Percentiles rank a stretch among this genome's conserved stretches.
phyloP scores from a whole-genome alignment of 2,797 vertebrate species.

The Smutsia gigantea region DNA sequence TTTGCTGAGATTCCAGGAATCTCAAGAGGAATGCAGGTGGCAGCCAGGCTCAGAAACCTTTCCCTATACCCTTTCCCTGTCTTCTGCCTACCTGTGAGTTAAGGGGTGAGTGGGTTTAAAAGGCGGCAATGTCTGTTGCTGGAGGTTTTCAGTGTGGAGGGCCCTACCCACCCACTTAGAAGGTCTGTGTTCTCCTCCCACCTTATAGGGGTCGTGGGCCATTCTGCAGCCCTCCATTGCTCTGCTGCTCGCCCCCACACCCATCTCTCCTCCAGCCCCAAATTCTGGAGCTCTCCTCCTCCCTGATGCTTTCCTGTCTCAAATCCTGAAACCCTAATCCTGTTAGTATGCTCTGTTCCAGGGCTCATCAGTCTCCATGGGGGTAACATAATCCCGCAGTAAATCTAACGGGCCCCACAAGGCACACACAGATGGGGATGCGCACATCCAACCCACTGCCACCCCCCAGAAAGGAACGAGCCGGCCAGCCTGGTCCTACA shows the following conservation, averaged over 20 bases:
- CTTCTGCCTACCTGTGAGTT: background rate
- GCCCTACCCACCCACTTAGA: background rate
- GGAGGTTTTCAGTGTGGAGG: background rate
- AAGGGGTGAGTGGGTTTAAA: background rate
- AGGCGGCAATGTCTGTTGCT: background rate
- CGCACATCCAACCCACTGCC: conserved; percentile 59
- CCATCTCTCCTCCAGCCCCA: conserved; percentile 51
- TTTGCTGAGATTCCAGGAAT: background rate
- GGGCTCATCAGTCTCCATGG: conserved; percentile 81
- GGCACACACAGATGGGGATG: conserved; percentile 76
- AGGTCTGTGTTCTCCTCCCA: background rate
- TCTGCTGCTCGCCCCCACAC: conserved; percentile 54
- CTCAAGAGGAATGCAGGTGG: background rate
- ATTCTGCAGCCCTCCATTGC: background rate
- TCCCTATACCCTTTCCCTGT: background rate
- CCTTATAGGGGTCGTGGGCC: background rate
- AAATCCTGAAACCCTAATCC: conserved; percentile 89
- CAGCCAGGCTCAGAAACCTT: background rate
- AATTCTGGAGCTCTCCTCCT: conserved; percentile 76
- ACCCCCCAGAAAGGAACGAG: conserved; percentile 3
- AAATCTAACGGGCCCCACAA: conserved; percentile 84
- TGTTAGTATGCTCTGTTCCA: conserved; percentile 87
- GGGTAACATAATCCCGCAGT: conserved; percentile 87
- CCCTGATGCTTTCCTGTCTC: conserved; percentile 85
- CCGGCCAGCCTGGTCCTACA: background rate